These are phyloP conservation scores for Lordiphosa andalusiaca DNA, from an alignment of 2,888 invertebrate species.

Conservation along the genomic window DNA sequence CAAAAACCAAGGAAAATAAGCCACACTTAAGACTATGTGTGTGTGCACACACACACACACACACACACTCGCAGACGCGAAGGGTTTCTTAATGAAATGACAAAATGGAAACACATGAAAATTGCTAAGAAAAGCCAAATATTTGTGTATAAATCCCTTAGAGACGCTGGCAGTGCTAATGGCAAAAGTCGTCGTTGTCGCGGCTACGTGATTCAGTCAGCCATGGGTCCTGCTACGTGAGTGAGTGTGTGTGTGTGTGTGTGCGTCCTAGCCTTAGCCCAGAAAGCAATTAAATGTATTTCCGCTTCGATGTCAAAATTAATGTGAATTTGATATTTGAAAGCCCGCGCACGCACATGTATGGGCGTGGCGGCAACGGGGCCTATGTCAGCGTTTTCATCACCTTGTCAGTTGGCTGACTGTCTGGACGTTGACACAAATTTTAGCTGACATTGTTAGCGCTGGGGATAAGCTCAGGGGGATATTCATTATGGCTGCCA, in stretches of 20 bases:
- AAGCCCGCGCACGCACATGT: conserved; percentile 46
- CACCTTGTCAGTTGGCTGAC: conserved; percentile 32
- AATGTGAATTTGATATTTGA: conserved; percentile 73
- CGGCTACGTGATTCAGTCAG: conserved; percentile 28
- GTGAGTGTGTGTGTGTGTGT: conserved; percentile 1
- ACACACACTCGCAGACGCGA: conserved; percentile 1
- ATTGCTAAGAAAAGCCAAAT: conserved; percentile 52
- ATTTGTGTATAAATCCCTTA: conserved; percentile 46
- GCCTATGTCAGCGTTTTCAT: conserved; percentile 51
- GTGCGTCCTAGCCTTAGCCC: conserved; percentile 24
- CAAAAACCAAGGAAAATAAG: conserved; percentile 4
- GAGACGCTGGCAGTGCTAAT: conserved; percentile 47
- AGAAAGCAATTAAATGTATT: conserved; percentile 74
- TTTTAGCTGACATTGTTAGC: conserved; percentile 26
- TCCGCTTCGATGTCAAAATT: conserved; percentile 73
- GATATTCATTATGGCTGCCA: conserved; percentile 21
- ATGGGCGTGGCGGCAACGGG: conserved; percentile 37
- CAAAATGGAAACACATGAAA: conserved; percentile 61
- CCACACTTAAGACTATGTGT: conserved; percentile 1
- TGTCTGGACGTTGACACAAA: conserved; percentile 49
- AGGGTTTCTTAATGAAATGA: conserved; percentile 59
- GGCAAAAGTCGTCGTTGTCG: conserved; percentile 44
- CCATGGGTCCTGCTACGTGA: conserved; percentile 3
- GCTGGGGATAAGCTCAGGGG: conserved; percentile 3
- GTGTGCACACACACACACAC: background rate